phyloP scores from a whole-genome alignment of 2,797 vertebrate species.

The Emys orbicularis region DNA sequence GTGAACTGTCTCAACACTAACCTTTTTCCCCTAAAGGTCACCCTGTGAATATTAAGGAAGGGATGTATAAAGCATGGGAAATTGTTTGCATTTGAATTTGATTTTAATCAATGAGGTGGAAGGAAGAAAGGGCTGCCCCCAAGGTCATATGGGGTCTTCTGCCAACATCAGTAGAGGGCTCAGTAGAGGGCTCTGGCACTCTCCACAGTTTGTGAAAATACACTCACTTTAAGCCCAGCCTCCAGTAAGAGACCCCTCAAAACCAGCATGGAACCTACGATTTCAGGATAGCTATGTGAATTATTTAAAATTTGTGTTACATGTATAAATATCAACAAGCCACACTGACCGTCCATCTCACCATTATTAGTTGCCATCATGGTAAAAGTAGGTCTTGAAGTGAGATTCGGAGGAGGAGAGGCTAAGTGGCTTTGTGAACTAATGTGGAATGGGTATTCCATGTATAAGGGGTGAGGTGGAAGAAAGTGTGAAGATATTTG shows the following conservation, averaged over 20 bases:
- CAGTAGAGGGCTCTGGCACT: neutral
- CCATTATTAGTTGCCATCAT: neutral
- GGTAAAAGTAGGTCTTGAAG: neutral
- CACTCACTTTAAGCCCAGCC: neutral
- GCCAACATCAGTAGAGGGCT: neutral
- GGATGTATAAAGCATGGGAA: constrained; percentile 14
- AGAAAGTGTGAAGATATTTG: neutral
- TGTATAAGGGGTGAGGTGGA: neutral
- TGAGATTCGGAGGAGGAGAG: rapidly evolving
- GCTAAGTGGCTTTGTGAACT: neutral
- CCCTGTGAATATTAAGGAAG: constrained; percentile 31
- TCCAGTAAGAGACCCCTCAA: neutral
- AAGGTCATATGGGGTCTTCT: neutral
- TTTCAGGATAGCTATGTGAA: neutral
- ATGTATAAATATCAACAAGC: neutral
- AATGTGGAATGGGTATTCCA: neutral
- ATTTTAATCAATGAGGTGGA: neutral
- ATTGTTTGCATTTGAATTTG: neutral
- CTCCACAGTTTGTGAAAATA: neutral
- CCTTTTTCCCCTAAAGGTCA: constrained; percentile 50
- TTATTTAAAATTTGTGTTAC: neutral
- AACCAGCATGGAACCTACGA: neutral
- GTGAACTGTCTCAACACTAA: constrained; percentile 38
- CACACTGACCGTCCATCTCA: neutral
- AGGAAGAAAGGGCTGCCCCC: neutral